phyloP scores from a whole-genome alignment of 1,140 invertebrate genomes.

The Achatina immaculata region DNA sequence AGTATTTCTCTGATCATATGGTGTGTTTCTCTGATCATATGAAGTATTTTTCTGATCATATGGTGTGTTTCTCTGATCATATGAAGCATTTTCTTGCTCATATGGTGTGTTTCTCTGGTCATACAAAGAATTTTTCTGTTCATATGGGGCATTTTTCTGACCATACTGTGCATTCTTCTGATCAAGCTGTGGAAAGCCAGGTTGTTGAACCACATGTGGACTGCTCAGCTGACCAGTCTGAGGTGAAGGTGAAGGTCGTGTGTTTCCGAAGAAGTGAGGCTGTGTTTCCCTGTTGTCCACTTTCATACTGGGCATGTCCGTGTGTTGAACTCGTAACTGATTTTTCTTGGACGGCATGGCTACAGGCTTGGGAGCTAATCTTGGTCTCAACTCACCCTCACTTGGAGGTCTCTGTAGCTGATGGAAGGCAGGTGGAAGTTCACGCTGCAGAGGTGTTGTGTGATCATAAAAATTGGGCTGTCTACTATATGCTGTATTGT shows the following conservation, averaged over 20 bases:
- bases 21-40: not conserved
- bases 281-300: conserved; percentile 61
- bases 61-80: not conserved
- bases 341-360: conserved; percentile 54
- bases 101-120: not conserved
- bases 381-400: conserved; percentile 44
- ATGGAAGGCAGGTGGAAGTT: conserved; percentile 59
- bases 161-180: not conserved
- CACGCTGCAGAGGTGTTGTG: conserved; percentile 55
- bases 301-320: conserved; percentile 55
- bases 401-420: conserved; percentile 53
- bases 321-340: conserved; percentile 47
- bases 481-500: conserved; percentile 52
- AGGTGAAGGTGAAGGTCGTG: conserved; percentile 24
- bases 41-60: not conserved
- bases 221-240: conserved; percentile 16
- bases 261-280: conserved; percentile 56
- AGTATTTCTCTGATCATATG: not conserved
- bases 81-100: not conserved
- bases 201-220: conserved; percentile 13
- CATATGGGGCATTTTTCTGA: not conserved
- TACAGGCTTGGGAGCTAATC: conserved; percentile 56
- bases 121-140: not conserved
- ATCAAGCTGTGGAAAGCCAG: not conserved
- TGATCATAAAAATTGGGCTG: conserved; percentile 67